Base-by-base conservation (phyloP, 2,113 vertebrate species). In the Brienomyrus brachyistius region DNA sequence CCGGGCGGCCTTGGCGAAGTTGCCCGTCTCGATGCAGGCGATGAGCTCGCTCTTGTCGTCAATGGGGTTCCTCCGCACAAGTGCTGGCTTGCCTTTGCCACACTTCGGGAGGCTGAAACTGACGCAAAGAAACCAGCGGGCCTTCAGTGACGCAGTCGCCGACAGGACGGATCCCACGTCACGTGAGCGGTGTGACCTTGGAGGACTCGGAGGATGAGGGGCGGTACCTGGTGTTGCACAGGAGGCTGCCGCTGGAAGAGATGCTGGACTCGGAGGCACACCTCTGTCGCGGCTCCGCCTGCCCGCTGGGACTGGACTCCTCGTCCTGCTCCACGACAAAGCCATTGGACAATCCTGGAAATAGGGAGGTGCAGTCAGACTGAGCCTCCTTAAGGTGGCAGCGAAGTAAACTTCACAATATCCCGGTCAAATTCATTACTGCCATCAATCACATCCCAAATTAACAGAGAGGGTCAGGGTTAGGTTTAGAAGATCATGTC, bases 181-280 rank as follows among this genome's bases (percentile, higher is more conserved):
- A 47, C 10, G 3, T 50, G 43, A 85, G 1, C 40, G 15, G 35
- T 1, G 45, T 11, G 2, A 31, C 83, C 48, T 50, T 45, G 43
- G 47, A 5, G n/a, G 54, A 21, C 54, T 6, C 52, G 4, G 52
- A 6, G 56, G 21, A n/a, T 4, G 51, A 47, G 19, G 23, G 91
- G 93, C 27, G n/a, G 27, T 96, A 99, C 98, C 97, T 98, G 90
- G 97, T 93, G 89, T 95, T 97, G 88, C 98, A 98, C 48, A 97
- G 95, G 50, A 98, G 95, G 89, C 98, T 98, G 93, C 96, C 97
- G 95, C 97, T 97, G 80, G 98, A 99, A 1, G 97, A 98, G 94
- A 99, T 97, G 94, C 98, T 99, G 89, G 98, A 99, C 94, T 99
- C 98, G 0, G 98, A 99, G 89, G 97, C 97, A 13, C 98, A 99